These are phyloP conservation scores for Oncopodura yosiiana DNA, from an alignment of 1,140 invertebrate species.

Conservation along the genomic window DNA sequence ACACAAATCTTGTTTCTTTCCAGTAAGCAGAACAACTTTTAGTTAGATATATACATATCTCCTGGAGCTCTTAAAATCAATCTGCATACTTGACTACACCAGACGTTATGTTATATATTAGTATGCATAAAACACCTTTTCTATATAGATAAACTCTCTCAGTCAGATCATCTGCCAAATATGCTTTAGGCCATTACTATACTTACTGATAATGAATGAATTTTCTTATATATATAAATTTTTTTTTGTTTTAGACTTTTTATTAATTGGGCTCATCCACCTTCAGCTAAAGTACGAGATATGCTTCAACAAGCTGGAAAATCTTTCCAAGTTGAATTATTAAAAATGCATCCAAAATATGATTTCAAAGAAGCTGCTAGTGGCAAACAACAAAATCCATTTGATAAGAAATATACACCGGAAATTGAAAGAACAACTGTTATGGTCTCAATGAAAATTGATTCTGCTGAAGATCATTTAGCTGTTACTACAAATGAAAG, in stretches of 20 bases:
- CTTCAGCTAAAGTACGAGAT: slow-evolving; percentile 30
- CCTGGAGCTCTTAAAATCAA: no score
- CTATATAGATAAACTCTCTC: no score
- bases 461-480: slow-evolving; percentile 39
- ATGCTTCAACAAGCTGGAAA: slow-evolving; percentile 36
- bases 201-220: no score
- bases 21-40: no score
- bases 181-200: no score
- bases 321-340: slow-evolving; percentile 32
- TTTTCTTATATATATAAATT: no score
- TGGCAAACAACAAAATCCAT: slow-evolving; percentile 34
- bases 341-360: slow-evolving; percentile 35
- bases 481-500: slow-evolving; percentile 57
- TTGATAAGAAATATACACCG: slow-evolving; percentile 34
- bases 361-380: slow-evolving; percentile 11
- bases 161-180: no score
- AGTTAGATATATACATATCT: no score
- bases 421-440: slow-evolving; percentile 36
- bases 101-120: no score
- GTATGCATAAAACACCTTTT: no score
- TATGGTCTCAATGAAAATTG: slow-evolving; percentile 34
- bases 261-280: slow-evolving; percentile 35
- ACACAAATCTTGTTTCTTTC: no score
- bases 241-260: slow-evolving; percentile 24
- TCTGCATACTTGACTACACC: no score